phyloP scores from a whole-genome alignment of 2,888 invertebrate genomes.

The Helobdella robusta region DNA sequence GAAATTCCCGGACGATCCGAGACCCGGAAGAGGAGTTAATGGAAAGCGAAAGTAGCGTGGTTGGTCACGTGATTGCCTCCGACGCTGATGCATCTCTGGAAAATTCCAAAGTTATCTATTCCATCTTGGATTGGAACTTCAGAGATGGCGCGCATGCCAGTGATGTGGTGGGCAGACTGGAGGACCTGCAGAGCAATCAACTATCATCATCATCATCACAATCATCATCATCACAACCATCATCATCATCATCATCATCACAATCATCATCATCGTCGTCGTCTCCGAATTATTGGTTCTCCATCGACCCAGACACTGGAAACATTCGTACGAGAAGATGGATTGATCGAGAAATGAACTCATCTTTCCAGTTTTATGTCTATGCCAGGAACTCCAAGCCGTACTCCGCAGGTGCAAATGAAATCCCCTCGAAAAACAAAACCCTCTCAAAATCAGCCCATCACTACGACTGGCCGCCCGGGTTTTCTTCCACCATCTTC shows the following conservation, averaged over 20 bases:
- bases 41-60: background rate
- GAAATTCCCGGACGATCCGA: background rate
- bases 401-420: background rate
- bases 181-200: no score
- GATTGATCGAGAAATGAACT: conserved; percentile 5
- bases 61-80: conserved; percentile 19
- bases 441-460: background rate
- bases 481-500: no score
- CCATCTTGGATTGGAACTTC: conserved; percentile 13
- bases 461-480: no score
- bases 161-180: no score
- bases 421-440: background rate
- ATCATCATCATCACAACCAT: no score
- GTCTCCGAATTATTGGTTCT: no score
- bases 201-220: no score
- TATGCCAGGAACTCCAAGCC: conserved; percentile 1
- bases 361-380: conserved; percentile 9
- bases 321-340: conserved; percentile 14
- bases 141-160: no score
- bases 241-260: no score
- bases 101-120: conserved; percentile 2
- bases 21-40: no score
- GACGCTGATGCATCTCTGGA: conserved; percentile 8
- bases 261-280: no score
- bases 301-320: conserved; percentile 12